phyloP scores from a whole-genome alignment of 2,113 vertebrate species.

The Rhea americana region DNA sequence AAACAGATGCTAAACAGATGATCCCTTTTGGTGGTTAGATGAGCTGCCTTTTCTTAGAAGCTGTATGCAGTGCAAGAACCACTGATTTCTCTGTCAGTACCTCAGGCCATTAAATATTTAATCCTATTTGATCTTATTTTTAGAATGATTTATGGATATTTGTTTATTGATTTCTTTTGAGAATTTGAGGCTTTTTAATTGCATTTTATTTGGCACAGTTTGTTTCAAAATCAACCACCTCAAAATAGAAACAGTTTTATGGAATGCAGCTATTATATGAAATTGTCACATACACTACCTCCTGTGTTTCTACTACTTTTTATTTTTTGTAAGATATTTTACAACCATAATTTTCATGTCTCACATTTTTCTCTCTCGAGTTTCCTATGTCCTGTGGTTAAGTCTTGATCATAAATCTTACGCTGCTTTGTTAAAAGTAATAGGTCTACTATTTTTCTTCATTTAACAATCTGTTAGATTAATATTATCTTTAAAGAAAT shows the following conservation, averaged over 20 bases:
- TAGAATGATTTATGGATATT: not conserved
- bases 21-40: not conserved
- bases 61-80: not conserved
- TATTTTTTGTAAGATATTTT: slow-evolving; percentile 14
- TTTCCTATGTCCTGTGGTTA: slow-evolving; percentile 18
- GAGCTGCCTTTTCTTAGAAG: not conserved
- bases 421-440: slow-evolving; percentile 22
- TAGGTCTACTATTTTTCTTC: not conserved
- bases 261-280: not conserved
- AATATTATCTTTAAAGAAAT: slow-evolving; percentile 45
- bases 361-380: not conserved
- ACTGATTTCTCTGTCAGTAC: not conserved
- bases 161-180: not conserved
- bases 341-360: slow-evolving; percentile 1
- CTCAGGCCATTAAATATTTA: not conserved
- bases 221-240: not conserved
- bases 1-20: too few species aligned
- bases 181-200: not conserved
- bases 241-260: not conserved
- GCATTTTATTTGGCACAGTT: not conserved
- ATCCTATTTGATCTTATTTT: not conserved
- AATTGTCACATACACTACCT: not conserved
- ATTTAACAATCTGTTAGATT: slow-evolving; percentile 13
- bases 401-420: slow-evolving; percentile 26
- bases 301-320: not conserved